phyloP scores from a whole-genome alignment of 2,888 invertebrate species.

The Ectemnius lituratus region DNA sequence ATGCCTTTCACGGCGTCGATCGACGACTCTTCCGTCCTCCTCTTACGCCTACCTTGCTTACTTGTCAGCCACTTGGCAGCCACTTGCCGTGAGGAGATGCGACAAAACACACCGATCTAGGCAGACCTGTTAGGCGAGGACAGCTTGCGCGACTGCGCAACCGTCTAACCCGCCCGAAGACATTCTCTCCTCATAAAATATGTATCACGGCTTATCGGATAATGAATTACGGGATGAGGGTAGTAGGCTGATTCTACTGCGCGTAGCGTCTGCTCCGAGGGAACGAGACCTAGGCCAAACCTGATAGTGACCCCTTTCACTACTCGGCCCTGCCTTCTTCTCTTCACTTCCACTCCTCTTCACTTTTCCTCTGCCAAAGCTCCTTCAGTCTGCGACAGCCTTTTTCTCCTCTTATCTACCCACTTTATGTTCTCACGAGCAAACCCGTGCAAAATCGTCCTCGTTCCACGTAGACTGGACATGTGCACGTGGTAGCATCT shows the following conservation, averaged over 20 bases:
- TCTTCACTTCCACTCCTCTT: no score
- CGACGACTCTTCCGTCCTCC: no score
- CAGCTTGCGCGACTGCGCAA: background rate
- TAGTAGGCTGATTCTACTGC: background rate
- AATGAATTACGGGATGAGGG: conserved; percentile 1
- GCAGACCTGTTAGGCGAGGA: background rate
- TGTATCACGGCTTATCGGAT: background rate
- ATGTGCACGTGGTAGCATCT: no score
- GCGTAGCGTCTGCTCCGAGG: background rate
- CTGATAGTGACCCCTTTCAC: conserved; percentile 5
- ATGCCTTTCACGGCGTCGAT: no score
- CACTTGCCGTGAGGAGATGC: no score
- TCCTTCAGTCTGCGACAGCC: background rate
- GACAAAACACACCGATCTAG: background rate
- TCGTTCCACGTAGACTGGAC: no score
- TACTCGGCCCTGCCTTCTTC: background rate
- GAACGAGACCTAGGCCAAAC: conserved; percentile 1
- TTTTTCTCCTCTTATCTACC: background rate
- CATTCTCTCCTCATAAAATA: background rate
- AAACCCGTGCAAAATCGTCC: no score
- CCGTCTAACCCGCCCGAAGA: background rate
- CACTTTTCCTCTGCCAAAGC: background rate
- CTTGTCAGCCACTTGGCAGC: no score
- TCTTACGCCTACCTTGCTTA: no score
- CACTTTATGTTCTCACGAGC: no score